Conservation (phyloP, 2,888 invertebrate species). For the Calameuta pallipes region DNA sequence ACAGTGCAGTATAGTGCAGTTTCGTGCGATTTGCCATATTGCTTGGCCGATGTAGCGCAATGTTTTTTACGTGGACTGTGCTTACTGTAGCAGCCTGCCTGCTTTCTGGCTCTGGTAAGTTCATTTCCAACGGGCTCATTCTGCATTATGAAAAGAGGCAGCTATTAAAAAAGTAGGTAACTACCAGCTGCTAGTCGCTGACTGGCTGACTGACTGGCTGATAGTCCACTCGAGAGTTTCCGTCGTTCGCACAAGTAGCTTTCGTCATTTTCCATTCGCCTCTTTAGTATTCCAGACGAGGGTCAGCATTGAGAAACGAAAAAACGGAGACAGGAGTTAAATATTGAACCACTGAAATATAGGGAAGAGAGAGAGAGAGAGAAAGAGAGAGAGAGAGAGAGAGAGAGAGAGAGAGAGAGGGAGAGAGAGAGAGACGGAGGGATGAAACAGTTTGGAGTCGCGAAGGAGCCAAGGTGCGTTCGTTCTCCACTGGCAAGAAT, state of each 20-base stretch:
- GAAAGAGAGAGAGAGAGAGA: too few relatives aligned
- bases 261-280: not conserved
- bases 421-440: not conserved
- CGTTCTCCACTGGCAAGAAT: not conserved
- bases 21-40: slow-evolving; percentile 14
- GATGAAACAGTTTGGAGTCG: not conserved
- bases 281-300: not conserved
- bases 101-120: slow-evolving; percentile 44
- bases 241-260: not conserved
- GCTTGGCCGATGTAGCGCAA: slow-evolving; percentile 50
- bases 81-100: slow-evolving; percentile 43
- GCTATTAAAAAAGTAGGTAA: not conserved
- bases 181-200: not conserved
- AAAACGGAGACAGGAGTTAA: too few relatives aligned
- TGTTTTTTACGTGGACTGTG: slow-evolving; percentile 44
- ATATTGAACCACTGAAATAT: not conserved
- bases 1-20: not conserved
- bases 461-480: not conserved
- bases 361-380: not conserved
- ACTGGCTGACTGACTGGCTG: too few relatives aligned
- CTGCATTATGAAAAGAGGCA: not conserved
- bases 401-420: not conserved
- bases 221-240: not conserved
- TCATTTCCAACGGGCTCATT: slow-evolving; percentile 9
- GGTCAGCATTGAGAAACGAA: too few relatives aligned